phyloP scores from a whole-genome alignment of 2,797 vertebrate species.

The Falco peregrinus region DNA sequence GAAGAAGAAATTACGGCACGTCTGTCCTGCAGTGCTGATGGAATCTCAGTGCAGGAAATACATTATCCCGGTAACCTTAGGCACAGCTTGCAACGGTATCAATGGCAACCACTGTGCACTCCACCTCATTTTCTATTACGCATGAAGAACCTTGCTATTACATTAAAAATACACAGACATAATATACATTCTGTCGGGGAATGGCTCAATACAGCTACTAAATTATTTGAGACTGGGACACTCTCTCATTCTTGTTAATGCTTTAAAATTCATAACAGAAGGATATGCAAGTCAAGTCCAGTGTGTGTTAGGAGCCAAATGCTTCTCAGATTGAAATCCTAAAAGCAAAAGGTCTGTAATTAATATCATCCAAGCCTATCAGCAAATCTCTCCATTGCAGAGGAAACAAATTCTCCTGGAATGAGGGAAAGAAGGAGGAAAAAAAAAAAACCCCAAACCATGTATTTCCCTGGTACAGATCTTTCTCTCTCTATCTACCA shows the following conservation, averaged over 20 bases:
- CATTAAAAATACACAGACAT: conserved; percentile 35
- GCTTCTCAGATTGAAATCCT: conserved; percentile 27
- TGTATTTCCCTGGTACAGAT: conserved; percentile 3
- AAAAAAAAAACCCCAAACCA: neutral
- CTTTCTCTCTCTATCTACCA: neutral
- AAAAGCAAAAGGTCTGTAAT: conserved; percentile 29
- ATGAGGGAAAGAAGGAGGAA: neutral
- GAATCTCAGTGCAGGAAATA: neutral
- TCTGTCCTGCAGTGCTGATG: conserved; percentile 34
- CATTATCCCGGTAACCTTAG: conserved; percentile 42
- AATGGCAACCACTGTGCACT: conserved; percentile 32
- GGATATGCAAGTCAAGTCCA: neutral
- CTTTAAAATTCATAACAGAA: neutral
- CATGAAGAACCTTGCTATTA: conserved; percentile 19
- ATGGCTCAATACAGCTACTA: neutral
- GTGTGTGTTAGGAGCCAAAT: conserved; percentile 18
- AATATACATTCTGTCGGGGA: neutral
- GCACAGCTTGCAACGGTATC: neutral
- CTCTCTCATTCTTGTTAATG: neutral
- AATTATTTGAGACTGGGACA: neutral
- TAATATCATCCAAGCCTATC: neutral
- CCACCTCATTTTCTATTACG: conserved; percentile 41
- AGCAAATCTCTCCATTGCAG: neutral
- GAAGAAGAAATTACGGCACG: conserved; percentile 9
- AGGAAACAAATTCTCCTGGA: conserved; percentile 16